Evolutionary conservation across 2,113 vertebrate species (phyloP), one percentile per base, ranked within the genome.

Genomic region (Crypturellus undulatus): DNA sequence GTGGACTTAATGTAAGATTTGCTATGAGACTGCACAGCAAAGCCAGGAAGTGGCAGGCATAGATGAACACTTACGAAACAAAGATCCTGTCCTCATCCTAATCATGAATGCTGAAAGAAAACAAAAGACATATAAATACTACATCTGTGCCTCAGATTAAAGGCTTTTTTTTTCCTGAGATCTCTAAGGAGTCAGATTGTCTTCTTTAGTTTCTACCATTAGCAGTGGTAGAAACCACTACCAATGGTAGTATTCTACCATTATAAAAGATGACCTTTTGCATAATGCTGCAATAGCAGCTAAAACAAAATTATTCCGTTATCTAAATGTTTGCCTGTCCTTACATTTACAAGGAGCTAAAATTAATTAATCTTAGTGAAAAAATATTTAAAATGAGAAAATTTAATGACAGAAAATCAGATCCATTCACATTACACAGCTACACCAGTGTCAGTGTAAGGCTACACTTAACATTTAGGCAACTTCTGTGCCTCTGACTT

Each of bases 221-320:
- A 73, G 43, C 16, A 43, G 43, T 43, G 43, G 43, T 43, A 43
- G 43, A 43, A 43, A 43, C 43, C 43, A 43, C 43, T 43, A 43
- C 43, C 43, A 43, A 43, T 43, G 43, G 43, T 17, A 43, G 43
- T 17, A 43, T 85, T 84, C 69, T 52, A 25, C 8, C 62, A 17
- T 54, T 87, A 73, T 69, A 85, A 79, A 91, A 69, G 19, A 22
- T 65, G 67, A 90, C 32, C 49, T 92, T 95, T 95, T 85, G 51
- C 12, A 40, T 73, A 77, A 82, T 65, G 36, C 30, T 76, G 38
- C 52, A 91, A n/a, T 49, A 79, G 19, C 38, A 90, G 36, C 56
- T 81, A 73, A 85, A 93, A 43, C 28, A 49, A 72, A 76, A 69
- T 87, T 89, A 79, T 89, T 87, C 63, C 42, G 54, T 52, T 92